These are phyloP conservation scores for Pomacea canaliculata DNA, from an alignment of 2,888 invertebrate species.

Conservation along the genomic window DNA sequence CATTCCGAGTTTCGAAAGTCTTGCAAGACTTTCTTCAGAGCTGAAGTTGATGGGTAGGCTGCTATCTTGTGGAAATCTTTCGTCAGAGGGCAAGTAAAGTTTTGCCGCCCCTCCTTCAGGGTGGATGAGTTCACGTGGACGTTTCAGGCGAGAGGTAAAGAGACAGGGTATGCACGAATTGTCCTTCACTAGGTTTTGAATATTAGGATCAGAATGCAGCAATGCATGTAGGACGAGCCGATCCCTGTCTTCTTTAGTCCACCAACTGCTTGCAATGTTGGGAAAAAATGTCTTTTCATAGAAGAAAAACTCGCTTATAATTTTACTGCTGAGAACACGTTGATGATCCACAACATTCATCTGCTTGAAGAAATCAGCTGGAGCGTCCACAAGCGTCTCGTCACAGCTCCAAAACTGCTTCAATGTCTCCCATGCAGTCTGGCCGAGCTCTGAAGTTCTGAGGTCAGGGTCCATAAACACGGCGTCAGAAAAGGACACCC, in stretches of 20 bases:
- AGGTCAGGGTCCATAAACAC: constrained; percentile 40
- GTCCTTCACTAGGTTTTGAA: constrained; percentile 39
- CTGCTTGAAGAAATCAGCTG: constrained; percentile 23
- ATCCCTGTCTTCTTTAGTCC: constrained; percentile 31
- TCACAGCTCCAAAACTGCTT: constrained; percentile 16
- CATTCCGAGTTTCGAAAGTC: constrained; percentile 44
- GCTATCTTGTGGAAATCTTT: constrained; percentile 42
- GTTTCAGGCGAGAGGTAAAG: constrained; percentile 41
- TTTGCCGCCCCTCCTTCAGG: constrained; percentile 38
- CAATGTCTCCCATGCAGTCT: constrained; percentile 26
- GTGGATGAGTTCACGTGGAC: constrained; percentile 46
- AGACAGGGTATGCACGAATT: constrained; percentile 53
- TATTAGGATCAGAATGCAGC: constrained; percentile 38
- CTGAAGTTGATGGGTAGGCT: constrained; percentile 17
- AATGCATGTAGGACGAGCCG: constrained; percentile 36
- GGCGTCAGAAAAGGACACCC: constrained; percentile 31
- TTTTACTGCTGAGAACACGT: constrained; percentile 23
- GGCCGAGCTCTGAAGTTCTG: constrained; percentile 12
- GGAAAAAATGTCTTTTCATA: constrained; percentile 47
- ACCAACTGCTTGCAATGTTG: constrained; percentile 31
- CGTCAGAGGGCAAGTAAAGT: constrained; percentile 48
- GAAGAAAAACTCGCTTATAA: constrained; percentile 30
- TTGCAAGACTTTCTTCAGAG: constrained; percentile 9
- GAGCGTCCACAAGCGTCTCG: constrained; percentile 27
- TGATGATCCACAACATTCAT: constrained; percentile 18